Percentiles rank a stretch among this genome's conserved stretches.
phyloP scores from a whole-genome alignment of 2,797 vertebrate species.

The Babyrousa celebensis region DNA sequence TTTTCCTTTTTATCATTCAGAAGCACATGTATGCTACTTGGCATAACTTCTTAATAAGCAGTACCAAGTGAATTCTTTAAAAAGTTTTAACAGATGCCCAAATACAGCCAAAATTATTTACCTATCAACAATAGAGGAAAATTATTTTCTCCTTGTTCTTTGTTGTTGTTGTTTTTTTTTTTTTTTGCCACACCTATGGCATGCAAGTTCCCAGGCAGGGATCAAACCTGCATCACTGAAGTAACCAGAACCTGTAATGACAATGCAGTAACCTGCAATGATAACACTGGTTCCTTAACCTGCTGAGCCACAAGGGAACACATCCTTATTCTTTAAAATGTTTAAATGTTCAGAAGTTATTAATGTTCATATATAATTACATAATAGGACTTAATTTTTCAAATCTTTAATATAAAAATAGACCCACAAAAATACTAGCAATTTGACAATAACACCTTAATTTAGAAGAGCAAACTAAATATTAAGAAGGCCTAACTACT shows the following conservation, averaged over 20 bases:
- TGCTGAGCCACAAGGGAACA: too few species aligned
- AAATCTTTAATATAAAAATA: conserved; percentile 21
- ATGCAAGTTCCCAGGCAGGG: too few species aligned
- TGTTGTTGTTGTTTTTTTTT: neutral
- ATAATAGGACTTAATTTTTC: neutral
- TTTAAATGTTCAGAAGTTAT: conserved; percentile 54
- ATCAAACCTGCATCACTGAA: too few species aligned
- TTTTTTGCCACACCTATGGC: too few species aligned
- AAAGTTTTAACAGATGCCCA: conserved; percentile 54
- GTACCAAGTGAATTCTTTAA: conserved; percentile 63
- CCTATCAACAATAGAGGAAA: conserved; percentile 69
- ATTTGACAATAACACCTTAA: conserved; percentile 25
- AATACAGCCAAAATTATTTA: neutral
- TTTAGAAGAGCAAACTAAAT: conserved; percentile 13
- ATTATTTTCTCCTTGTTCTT: conserved; percentile 13
- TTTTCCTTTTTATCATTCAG: conserved; percentile 72
- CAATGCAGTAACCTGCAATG: too few species aligned
- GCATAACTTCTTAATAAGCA: conserved; percentile 63
- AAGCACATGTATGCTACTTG: conserved; percentile 74
- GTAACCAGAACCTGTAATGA: too few species aligned
- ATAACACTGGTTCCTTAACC: too few species aligned
- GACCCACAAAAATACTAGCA: conserved; percentile 58
- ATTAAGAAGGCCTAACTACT: neutral
- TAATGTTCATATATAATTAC: conserved; percentile 53
- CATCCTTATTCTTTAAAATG: conserved; percentile 35